These are phyloP conservation scores for Cyphomyrus plagiostoma DNA, from an alignment of 2,113 vertebrate species.

Conservation along the genomic window DNA sequence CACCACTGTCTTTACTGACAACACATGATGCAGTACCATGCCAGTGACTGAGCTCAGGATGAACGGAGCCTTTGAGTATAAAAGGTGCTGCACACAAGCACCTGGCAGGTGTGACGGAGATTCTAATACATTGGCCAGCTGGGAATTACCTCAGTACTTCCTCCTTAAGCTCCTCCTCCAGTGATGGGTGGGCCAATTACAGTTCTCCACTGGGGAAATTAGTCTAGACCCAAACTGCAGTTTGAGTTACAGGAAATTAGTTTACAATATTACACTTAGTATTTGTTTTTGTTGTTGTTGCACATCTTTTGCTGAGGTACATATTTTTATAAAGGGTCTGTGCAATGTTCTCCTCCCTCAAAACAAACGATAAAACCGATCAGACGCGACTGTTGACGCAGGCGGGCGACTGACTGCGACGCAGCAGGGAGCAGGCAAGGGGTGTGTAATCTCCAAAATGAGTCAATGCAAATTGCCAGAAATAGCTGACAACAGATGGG, in stretches of 20 bases:
- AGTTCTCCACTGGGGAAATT: background rate
- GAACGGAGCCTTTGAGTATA: background rate
- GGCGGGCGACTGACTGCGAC: background rate
- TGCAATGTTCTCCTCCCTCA: background rate
- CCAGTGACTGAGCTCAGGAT: background rate
- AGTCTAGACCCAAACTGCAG: background rate
- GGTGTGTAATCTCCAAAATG: constrained; percentile 21
- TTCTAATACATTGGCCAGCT: background rate
- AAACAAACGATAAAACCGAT: background rate
- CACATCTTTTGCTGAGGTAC: background rate
- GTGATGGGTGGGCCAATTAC: background rate
- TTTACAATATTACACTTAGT: background rate
- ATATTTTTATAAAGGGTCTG: background rate
- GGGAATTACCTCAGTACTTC: background rate
- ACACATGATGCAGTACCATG: background rate
- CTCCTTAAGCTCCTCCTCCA: background rate
- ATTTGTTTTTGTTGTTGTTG: background rate
- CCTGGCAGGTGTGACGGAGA: background rate
- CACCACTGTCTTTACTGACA: background rate
- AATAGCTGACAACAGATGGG: constrained; percentile 28
- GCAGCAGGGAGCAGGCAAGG: background rate
- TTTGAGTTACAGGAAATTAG: background rate
- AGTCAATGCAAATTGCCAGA: constrained; percentile 23
- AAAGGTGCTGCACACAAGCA: background rate
- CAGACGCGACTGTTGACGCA: background rate